These are phyloP conservation scores for Montifringilla adamsi DNA, from an alignment of 2,113 vertebrate genomes.

Conservation along the genomic window DNA sequence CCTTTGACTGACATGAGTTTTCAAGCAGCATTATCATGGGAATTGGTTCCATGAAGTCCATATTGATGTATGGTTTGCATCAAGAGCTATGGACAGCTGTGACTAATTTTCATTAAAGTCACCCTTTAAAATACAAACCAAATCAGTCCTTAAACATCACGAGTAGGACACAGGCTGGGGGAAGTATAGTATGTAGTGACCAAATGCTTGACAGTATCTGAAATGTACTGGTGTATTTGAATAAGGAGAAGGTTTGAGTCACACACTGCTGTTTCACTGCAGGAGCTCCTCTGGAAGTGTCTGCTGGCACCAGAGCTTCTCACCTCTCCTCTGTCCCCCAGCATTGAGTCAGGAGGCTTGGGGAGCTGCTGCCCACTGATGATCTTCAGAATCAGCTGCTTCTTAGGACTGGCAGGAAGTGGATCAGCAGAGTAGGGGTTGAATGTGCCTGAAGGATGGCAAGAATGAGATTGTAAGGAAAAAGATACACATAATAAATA, in stretches of 20 bases:
- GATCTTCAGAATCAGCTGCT: conserved; percentile 94
- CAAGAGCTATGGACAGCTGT: neutral
- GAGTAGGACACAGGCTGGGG: neutral
- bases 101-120: neutral
- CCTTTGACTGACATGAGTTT: neutral
- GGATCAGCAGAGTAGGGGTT: conserved; percentile 92
- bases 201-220: neutral
- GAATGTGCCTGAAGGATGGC: conserved; percentile 81
- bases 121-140: neutral
- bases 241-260: neutral
- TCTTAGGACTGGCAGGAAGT: conserved; percentile 93
- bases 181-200: neutral
- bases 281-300: neutral
- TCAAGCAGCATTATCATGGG: neutral
- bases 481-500: neutral
- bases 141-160: neutral
- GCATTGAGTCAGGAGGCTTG: conserved; percentile 95
- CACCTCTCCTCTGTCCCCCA: conserved; percentile 97
- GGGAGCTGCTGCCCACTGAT: conserved; percentile 97
- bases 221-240: neutral
- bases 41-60: neutral
- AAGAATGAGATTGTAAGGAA: neutral
- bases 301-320: neutral
- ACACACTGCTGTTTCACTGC: neutral
- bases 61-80: neutral